Evolutionary conservation across 23 tunicate genomes (phyloP).

Genomic region (Halocynthia roretzi): DNA sequence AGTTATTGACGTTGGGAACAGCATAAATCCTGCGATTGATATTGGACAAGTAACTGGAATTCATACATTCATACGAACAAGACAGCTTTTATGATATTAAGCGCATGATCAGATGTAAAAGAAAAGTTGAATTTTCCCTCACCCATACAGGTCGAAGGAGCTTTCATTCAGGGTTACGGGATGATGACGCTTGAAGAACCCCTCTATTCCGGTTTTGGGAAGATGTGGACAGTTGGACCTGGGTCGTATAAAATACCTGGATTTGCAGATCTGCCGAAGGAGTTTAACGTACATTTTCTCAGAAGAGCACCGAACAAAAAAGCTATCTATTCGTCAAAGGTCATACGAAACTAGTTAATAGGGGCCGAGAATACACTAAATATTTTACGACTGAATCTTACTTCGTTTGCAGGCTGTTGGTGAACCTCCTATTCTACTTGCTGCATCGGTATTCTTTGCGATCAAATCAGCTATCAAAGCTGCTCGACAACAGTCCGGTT

Average conservation of each 20-base stretch:
- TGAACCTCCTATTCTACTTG: constrained; percentile 86
- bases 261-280: constrained; percentile 71
- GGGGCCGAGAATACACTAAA: neutral
- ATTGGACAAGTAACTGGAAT: constrained; percentile 67
- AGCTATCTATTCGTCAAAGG: constrained; percentile 70
- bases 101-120: neutral
- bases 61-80: neutral
- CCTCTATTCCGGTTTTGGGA: constrained; percentile 51
- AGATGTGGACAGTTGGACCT: constrained; percentile 67
- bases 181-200: constrained; percentile 76
- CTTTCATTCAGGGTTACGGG: constrained; percentile 84
- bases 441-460: constrained; percentile 77
- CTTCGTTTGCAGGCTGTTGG: constrained; percentile 64
- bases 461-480: constrained; percentile 75
- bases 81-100: neutral
- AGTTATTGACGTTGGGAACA: constrained; percentile 83
- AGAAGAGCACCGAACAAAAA: constrained; percentile 34
- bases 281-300: constrained; percentile 79
- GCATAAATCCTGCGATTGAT: constrained; percentile 84
- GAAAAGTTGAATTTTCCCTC: neutral
- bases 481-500: constrained; percentile 38
- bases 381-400: neutral
- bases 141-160: constrained; percentile 76
- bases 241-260: constrained; percentile 94
- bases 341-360: neutral